A percentile compares a stretch with the other conserved stretches of the same genome.
These are phyloP conservation scores for Patagioenas fasciata DNA, from an alignment of 2,113 vertebrate species.

Conservation along the genomic window DNA sequence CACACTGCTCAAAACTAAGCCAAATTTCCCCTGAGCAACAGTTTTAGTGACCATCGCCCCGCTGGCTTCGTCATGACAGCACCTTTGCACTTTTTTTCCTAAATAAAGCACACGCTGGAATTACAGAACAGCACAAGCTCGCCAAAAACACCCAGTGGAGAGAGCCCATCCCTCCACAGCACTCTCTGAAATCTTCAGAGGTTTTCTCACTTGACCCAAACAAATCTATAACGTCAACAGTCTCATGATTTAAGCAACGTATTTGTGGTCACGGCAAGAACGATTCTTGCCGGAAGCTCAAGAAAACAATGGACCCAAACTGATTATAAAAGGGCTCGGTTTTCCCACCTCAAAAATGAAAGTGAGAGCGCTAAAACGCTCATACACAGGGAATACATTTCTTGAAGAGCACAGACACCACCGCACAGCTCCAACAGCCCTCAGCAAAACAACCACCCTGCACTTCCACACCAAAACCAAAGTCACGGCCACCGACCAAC, in stretches of 20 bases:
- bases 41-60: neutral
- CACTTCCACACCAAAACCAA: neutral
- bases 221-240: neutral
- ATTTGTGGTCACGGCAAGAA: constrained; percentile 45
- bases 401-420: neutral
- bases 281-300: constrained; percentile 50
- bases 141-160: neutral
- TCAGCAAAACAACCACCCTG: neutral
- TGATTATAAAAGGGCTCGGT: constrained; percentile 17
- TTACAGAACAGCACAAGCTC: neutral
- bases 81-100: neutral
- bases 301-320: constrained; percentile 59
- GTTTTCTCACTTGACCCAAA: constrained; percentile 29
- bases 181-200: neutral
- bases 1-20: constrained; percentile 23
- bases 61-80: neutral
- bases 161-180: neutral
- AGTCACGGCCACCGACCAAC: neutral
- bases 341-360: constrained; percentile 56
- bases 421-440: neutral
- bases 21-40: constrained; percentile 16
- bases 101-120: neutral
- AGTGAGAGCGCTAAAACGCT: constrained; percentile 32
- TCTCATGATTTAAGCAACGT: neutral
- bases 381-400: neutral